Evolutionary conservation across 2,113 vertebrate species (phyloP).

Genomic region (Archocentrus centrarchus): DNA sequence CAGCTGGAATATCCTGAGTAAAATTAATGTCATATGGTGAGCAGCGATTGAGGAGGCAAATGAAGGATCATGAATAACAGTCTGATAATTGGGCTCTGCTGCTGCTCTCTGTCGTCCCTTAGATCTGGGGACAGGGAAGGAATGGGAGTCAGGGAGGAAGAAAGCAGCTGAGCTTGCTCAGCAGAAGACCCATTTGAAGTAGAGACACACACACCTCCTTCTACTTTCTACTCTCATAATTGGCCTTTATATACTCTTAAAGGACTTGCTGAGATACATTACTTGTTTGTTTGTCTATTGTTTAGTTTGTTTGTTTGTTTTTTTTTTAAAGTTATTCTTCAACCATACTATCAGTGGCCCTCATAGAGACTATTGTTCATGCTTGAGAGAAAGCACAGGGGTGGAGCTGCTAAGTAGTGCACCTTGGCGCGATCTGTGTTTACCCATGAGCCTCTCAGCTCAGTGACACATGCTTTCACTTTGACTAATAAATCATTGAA

Average conservation of each 20-base stretch:
- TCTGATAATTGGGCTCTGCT: constrained; percentile 77
- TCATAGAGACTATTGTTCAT: constrained; percentile 30
- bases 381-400: neutral
- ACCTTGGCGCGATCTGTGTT: constrained; percentile 68
- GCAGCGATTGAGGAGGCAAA: constrained; percentile 64
- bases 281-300: constrained; percentile 37
- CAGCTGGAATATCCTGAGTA: constrained; percentile 60
- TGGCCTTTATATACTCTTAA: constrained; percentile 56
- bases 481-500: constrained; percentile 76
- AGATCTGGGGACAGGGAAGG: constrained; percentile 67
- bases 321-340: constrained; percentile 47
- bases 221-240: constrained; percentile 49
- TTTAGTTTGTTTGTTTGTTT: neutral
- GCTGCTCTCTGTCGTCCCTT: constrained; percentile 52
- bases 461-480: constrained; percentile 68
- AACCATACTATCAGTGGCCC: constrained; percentile 23
- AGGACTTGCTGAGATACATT: constrained; percentile 58
- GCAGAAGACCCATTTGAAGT: constrained; percentile 67
- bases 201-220: constrained; percentile 20
- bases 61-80: constrained; percentile 74
- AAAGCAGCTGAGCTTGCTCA: constrained; percentile 65
- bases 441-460: constrained; percentile 67
- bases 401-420: constrained; percentile 57
- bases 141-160: constrained; percentile 26
- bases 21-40: constrained; percentile 68